Percentiles rank a stretch among this genome's conserved stretches.
These are phyloP conservation scores for Sebastes umbrosus DNA, from an alignment of 2,797 vertebrate species.

Conservation along the genomic window DNA sequence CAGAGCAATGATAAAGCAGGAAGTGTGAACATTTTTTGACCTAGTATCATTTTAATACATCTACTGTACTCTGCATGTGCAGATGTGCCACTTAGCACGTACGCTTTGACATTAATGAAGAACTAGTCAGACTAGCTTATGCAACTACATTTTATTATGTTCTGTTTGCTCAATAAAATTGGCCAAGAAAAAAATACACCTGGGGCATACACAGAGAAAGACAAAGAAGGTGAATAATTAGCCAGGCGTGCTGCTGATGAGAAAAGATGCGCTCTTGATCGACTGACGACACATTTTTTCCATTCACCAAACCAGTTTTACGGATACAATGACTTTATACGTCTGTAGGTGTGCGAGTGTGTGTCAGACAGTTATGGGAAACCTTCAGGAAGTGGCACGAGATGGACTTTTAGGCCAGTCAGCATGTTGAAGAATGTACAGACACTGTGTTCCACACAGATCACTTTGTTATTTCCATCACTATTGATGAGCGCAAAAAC, in stretches of 20 bases:
- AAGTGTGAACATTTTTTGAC: no score
- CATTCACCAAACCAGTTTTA: not conserved
- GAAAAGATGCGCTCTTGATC: not conserved
- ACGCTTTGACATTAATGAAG: not conserved
- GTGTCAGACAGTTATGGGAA: not conserved
- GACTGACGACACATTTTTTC: not conserved
- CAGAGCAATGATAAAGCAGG: no score
- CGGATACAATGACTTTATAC: no score
- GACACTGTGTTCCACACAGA: no score
- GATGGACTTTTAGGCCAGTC: no score
- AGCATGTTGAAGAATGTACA: no score
- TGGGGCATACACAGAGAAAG: not conserved
- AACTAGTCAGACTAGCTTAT: not conserved
- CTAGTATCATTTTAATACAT: no score
- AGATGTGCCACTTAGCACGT: no score
- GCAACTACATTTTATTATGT: not conserved
- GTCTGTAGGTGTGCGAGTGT: not conserved
- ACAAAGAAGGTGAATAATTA: constrained; percentile 10
- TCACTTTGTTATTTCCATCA: no score
- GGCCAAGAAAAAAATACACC: not conserved
- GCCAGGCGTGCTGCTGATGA: not conserved
- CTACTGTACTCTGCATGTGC: no score
- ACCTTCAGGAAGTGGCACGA: no score
- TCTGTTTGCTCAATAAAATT: not conserved
- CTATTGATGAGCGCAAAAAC: no score